Evolutionary conservation across 2,113 vertebrate species (phyloP).

Genomic region (Coryphaenoides rupestris): DNA sequence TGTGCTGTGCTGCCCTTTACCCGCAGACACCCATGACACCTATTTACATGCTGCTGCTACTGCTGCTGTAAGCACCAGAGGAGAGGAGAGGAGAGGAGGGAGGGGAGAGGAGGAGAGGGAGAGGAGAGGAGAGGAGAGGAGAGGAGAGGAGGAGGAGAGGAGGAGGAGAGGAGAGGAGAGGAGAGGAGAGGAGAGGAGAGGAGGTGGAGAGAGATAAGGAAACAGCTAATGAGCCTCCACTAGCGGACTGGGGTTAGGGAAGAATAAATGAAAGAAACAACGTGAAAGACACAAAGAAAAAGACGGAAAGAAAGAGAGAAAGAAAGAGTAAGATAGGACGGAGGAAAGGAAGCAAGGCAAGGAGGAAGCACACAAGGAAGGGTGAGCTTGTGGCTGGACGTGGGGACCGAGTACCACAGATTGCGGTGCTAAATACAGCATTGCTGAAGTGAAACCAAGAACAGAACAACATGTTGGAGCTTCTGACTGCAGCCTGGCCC

Average conservation of each 20-base stretch:
- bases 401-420: not conserved
- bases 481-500: not conserved
- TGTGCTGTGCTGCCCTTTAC: too few relatives aligned
- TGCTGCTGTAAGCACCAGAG: not conserved
- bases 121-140: too few relatives aligned
- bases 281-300: slow-evolving; percentile 6
- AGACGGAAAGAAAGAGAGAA: not conserved
- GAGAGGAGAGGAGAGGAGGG: too few relatives aligned
- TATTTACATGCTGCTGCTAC: too few relatives aligned
- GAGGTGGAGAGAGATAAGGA: slow-evolving; percentile 4
- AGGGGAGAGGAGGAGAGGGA: too few relatives aligned
- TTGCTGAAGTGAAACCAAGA: too few relatives aligned
- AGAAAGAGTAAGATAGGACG: slow-evolving; percentile 2
- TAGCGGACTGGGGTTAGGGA: not conserved
- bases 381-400: slow-evolving; percentile 6
- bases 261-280: slow-evolving; percentile 17
- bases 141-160: too few relatives aligned
- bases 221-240: too few relatives aligned
- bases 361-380: slow-evolving; percentile 10
- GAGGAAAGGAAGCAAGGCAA: not conserved
- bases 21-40: not conserved
- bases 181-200: too few relatives aligned
- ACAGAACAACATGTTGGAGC: too few relatives aligned
- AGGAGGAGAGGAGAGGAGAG: too few relatives aligned
- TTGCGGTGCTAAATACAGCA: too few relatives aligned